Evolutionary conservation across 2,797 vertebrate genomes (phyloP).

Genomic region (Schizothorax lantsangensis): DNA sequence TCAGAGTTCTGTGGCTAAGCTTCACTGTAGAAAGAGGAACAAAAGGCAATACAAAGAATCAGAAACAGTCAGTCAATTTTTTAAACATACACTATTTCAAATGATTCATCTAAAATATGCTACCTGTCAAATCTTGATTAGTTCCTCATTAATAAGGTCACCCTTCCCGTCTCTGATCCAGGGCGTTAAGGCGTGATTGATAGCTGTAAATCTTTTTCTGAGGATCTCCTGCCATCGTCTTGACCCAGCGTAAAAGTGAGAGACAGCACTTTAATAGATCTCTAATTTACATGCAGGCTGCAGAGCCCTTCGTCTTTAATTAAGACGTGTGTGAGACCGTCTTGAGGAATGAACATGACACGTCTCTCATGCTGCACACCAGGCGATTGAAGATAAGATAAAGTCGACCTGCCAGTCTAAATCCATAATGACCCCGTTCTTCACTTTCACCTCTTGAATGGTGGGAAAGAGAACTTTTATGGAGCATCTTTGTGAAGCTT

Average conservation of each 20-base stretch:
- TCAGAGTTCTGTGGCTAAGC: background rate
- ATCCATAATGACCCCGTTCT: slow-evolving; percentile 31
- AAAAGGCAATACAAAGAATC: background rate
- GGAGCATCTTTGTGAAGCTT: background rate
- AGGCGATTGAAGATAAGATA: slow-evolving; percentile 52
- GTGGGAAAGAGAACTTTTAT: slow-evolving; percentile 10
- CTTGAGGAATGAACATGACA: slow-evolving; percentile 39
- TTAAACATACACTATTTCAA: background rate
- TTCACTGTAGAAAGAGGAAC: background rate
- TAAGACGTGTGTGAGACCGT: slow-evolving; percentile 45
- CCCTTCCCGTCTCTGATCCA: slow-evolving; percentile 8
- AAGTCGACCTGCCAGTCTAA: slow-evolving; percentile 44
- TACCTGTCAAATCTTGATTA: slow-evolving; percentile 31
- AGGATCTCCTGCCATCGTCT: slow-evolving; percentile 32
- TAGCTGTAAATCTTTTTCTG: slow-evolving; percentile 45
- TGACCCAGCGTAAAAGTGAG: slow-evolving; percentile 36
- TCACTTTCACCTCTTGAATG: slow-evolving; percentile 7
- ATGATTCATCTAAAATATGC: slow-evolving; percentile 20
- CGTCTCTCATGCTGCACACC: slow-evolving; percentile 33
- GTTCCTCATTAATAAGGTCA: slow-evolving; percentile 40
- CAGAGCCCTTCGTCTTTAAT: slow-evolving; percentile 51
- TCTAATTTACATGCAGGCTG: slow-evolving; percentile 51
- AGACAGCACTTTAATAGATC: slow-evolving; percentile 41
- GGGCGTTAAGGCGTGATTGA: slow-evolving; percentile 19
- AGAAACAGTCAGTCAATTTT: background rate